Evolutionary conservation across 2,113 vertebrate genomes (phyloP).

Genomic region (Nesoenas mayeri): DNA sequence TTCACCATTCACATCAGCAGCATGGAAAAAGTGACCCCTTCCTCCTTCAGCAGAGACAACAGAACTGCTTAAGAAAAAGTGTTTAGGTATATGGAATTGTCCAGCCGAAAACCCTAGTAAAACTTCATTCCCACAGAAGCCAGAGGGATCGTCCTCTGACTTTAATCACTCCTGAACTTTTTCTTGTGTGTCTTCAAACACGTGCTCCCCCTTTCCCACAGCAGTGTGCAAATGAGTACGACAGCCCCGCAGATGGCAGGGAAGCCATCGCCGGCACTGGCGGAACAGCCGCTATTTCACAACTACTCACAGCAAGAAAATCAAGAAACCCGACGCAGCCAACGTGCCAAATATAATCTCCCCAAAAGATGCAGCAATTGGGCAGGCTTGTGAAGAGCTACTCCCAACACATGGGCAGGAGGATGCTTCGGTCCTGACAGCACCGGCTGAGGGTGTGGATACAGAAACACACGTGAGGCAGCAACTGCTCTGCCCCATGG

Average conservation of each 20-base stretch:
- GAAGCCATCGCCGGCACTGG: neutral
- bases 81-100: neutral
- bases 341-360: neutral
- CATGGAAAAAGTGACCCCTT: slow-evolving; percentile 22
- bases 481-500: neutral
- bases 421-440: neutral
- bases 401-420: neutral
- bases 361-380: neutral
- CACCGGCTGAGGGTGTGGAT: neutral
- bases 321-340: neutral
- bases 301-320: neutral
- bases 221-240: accelerated
- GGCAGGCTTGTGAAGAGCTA: neutral
- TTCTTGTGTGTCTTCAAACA: neutral
- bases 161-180: neutral
- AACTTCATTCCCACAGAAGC: neutral
- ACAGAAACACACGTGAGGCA: neutral
- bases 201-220: neutral
- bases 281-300: neutral
- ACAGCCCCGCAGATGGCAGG: neutral
- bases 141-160: neutral
- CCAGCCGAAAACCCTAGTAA: neutral
- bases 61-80: neutral
- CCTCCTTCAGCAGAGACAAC: slow-evolving; percentile 24
- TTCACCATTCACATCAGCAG: neutral